Evolutionary conservation across 2,888 invertebrate species (phyloP), one percentile per base, ranked within the genome.

Genomic region (Baronia brevicornis): DNA sequence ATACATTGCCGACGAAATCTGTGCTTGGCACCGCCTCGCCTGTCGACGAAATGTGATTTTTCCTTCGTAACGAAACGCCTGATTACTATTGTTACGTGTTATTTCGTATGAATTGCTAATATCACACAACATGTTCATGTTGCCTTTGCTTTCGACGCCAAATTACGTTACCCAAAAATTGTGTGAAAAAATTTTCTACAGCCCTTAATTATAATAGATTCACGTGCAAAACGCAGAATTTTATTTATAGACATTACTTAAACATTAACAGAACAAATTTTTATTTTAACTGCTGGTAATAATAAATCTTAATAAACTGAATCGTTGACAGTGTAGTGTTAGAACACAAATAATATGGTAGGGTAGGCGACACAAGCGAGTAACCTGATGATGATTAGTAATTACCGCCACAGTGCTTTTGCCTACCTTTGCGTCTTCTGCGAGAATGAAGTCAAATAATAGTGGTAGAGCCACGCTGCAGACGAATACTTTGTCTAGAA

Each of bases 1-100:
- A 80, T 82, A 84, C 80, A 82, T 80, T 80, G 84, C 75, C 78
- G 67, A 63, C 75, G 68, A 80, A 84, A 84, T 82, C 84, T 82
- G 84, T 72, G 77, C 80, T 71, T 78, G 82, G 84, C 82, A 82
- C 82, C 70, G 67, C 68, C 72, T 67, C 51, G 67, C 64, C 68
- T 60, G 66, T 60, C 62, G 57, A 44, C 66, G 50, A 71, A 78
- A 78, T 71, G 68, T 67, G 70, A 78, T 75, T 79, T 78, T 70
- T 72, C 71, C 63, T 70, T 74, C 67, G 65, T 60, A 67, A 58
- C 63, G 55, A 58, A 72, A 67, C 68, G 53, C 52, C 54, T 79
- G 75, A 84, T 84, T 79, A 72, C 79, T 71, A 69, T 72, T 79
- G 73, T 80, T 79, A 73, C 59, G 58, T 73, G 66, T 74, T 71